phyloP scores from a whole-genome alignment of 2,113 vertebrate species.

The Paracyprichromis sp. region DNA sequence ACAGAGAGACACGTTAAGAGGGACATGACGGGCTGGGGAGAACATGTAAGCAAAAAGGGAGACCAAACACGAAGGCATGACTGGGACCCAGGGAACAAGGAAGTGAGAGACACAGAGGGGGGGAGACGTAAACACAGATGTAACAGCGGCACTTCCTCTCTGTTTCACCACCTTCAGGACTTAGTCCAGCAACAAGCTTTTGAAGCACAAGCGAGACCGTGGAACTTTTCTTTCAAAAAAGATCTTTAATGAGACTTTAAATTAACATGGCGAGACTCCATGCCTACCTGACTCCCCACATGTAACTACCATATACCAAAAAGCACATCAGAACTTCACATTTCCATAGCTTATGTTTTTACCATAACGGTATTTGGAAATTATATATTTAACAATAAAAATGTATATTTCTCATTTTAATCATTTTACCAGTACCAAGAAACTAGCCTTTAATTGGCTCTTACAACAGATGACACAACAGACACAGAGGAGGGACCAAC shows the following conservation, averaged over 20 bases:
- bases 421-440: neutral
- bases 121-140: neutral
- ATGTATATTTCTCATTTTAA: fast-evolving
- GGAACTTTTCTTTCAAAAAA: fast-evolving
- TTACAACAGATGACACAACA: neutral
- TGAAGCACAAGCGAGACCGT: fast-evolving
- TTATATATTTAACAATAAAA: fast-evolving
- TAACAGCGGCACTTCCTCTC: neutral
- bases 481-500: neutral
- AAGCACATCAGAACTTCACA: neutral
- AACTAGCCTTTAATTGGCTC: neutral
- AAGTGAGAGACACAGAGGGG: neutral
- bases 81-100: neutral
- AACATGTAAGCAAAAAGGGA: neutral
- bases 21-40: neutral
- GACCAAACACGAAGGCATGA: fast-evolving
- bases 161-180: neutral
- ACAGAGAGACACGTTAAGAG: neutral
- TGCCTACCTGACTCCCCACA: neutral
- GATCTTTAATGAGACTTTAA: neutral
- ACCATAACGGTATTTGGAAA: fast-evolving
- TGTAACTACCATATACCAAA: neutral
- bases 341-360: neutral
- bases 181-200: neutral
- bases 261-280: neutral